Base-by-base conservation (phyloP, 2,797 vertebrate species). In the Phrynocephalus vlangalii region DNA sequence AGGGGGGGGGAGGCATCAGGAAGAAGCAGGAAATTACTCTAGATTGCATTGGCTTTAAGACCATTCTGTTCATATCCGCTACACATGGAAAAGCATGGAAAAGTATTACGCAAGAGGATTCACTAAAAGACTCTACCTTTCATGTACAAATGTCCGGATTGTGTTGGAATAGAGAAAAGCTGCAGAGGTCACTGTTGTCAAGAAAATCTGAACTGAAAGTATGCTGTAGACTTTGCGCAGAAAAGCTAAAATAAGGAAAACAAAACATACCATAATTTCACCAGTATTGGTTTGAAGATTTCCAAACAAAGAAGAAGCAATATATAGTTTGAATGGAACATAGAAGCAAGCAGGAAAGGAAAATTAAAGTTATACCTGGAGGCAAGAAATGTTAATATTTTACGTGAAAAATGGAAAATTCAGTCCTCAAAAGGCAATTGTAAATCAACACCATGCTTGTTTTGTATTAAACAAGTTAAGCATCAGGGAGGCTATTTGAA, bases 191-290 rank as follows among this genome's bases (percentile, higher is more conserved):
- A 97, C 95, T 3, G 98, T 98, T 63, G 98, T 99, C 91, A 99
- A 84, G 1, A 99, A 94, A 90, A 99, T 97, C 96, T 99, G 99
- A 82, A 98, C 1, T 60, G 97, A 98, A 90, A 99, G 96, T 91
- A 99, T 98, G 89, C 95, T 97, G 95, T 99, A 99, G 52, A 99
- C 98, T 95, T 99, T 99, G 80, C 98, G 97, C 8, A 99, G 97
- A 94, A 99, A 99, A 82, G 96, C 98, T 99, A 91, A 15, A 84
- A 48, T 63, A 93, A 86, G 44, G 90, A 90, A 80, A 90, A 89
- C 84, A 1, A 90, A 90, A 0, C 0, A 86, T 60, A 63, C n/a
- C 0, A 28, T 75, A 30, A 10, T 22, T 70, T 78, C 76, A 7
- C 68, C 30, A 63, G 24, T 86, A 82, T 3, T 77, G 11, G 79